These are phyloP conservation scores for Chironomus riparius DNA, from an alignment of 2,888 invertebrate species.

Conservation along the genomic window DNA sequence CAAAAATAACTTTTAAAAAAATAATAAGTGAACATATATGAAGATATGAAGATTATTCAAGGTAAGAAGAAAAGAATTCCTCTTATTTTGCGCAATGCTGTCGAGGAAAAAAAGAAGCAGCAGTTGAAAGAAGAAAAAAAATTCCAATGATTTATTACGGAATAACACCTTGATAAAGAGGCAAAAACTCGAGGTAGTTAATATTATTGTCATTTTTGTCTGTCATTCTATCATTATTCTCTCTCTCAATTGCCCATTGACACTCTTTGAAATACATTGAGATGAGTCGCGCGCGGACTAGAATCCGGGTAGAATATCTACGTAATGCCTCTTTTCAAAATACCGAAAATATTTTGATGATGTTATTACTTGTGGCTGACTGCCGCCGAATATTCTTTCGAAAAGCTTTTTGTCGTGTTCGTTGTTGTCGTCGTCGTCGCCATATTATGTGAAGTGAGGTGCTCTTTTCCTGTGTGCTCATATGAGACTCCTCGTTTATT, in stretches of 20 bases:
- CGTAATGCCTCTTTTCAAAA: constrained; percentile 14
- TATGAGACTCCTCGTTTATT: no score
- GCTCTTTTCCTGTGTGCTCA: background rate
- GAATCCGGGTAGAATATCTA: constrained; percentile 19
- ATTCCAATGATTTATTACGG: background rate
- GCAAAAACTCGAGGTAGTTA: background rate
- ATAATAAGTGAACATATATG: no score
- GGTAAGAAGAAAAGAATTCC: background rate
- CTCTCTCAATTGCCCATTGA: constrained; percentile 20
- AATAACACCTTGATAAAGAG: background rate
- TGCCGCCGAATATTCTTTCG: background rate
- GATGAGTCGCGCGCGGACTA: background rate
- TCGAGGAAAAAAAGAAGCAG: background rate
- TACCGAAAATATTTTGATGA: constrained; percentile 25
- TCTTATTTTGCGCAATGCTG: background rate
- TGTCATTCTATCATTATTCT: constrained; percentile 16
- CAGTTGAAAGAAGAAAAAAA: background rate
- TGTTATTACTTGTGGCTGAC: constrained; percentile 16
- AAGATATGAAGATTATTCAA: no score
- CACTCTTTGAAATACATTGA: constrained; percentile 3
- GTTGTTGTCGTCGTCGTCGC: background rate
- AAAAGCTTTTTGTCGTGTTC: background rate
- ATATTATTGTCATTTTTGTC: constrained; percentile 9
- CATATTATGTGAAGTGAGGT: background rate
- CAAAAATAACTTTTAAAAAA: background rate